phyloP scores from a whole-genome alignment of 2,113 vertebrate species.

The Rhabdornis inornatus region DNA sequence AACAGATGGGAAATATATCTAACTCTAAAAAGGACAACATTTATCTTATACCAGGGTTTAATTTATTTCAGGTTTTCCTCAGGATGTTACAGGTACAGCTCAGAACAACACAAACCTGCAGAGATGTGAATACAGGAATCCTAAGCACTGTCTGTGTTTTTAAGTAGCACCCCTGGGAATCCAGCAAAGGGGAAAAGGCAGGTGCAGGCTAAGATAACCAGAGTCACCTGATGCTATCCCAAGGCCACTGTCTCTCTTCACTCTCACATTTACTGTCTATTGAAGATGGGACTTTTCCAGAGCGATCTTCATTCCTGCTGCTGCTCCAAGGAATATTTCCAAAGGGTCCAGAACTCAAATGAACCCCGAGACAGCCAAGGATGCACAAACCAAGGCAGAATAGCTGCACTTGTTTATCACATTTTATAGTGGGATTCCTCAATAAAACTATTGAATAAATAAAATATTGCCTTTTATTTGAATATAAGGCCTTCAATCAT shows the following conservation, averaged over 20 bases:
- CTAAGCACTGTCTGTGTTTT: neutral
- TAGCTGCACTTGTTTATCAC: neutral
- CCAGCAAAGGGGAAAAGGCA: neutral
- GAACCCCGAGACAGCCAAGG: neutral
- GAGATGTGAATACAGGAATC: neutral
- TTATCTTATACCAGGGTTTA: neutral
- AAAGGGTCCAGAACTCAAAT: neutral
- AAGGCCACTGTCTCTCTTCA: neutral
- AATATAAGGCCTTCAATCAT: neutral
- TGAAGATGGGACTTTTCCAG: neutral
- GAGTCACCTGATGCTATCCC: neutral
- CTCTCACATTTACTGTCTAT: neutral
- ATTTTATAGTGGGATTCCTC: neutral
- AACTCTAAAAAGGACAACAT: neutral
- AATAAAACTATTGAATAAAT: neutral
- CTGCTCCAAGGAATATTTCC: neutral
- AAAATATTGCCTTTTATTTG: neutral
- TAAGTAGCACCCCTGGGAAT: neutral
- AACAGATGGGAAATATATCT: constrained; percentile 23
- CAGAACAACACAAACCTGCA: neutral
- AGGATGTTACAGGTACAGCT: neutral
- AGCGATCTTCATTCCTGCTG: neutral
- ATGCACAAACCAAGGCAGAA: neutral
- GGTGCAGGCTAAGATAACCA: neutral
- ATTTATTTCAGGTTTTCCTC: neutral